These are phyloP conservation scores for Anarrhichthys ocellatus DNA, from an alignment of 2,113 vertebrate genomes.

Conservation along the genomic window DNA sequence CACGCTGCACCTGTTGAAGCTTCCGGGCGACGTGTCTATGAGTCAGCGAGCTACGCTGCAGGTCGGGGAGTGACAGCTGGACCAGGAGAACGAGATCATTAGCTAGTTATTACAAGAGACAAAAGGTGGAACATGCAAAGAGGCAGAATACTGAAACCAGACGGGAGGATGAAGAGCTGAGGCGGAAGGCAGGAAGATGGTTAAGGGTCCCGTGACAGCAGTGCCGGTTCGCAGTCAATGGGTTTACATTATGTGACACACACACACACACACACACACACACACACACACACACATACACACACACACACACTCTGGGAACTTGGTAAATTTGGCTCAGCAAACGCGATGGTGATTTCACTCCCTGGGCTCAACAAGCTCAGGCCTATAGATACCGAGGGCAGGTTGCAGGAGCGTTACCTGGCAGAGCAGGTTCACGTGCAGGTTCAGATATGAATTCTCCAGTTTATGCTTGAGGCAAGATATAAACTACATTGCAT, in stretches of 20 bases:
- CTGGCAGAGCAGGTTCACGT: slow-evolving; percentile 50
- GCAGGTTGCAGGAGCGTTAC: slow-evolving; percentile 37
- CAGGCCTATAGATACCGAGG: slow-evolving; percentile 11
- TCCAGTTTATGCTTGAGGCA: neutral
- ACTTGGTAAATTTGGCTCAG: slow-evolving; percentile 46
- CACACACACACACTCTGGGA: slow-evolving; percentile 14
- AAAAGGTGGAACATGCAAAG: slow-evolving; percentile 45
- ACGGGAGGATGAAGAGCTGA: slow-evolving; percentile 30
- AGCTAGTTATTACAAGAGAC: slow-evolving; percentile 36
- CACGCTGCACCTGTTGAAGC: neutral
- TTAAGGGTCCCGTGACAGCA: slow-evolving; percentile 19
- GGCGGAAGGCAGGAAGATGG: slow-evolving; percentile 55
- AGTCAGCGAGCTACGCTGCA: slow-evolving; percentile 29
- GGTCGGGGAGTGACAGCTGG: slow-evolving; percentile 22
- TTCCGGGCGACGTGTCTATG: neutral
- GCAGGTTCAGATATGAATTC: neutral
- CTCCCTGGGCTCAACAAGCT: slow-evolving; percentile 14
- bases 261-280: slow-evolving; percentile 37
- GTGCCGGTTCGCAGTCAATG: neutral
- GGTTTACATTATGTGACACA: slow-evolving; percentile 17
- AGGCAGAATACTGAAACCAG: slow-evolving; percentile 40
- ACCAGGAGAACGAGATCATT: slow-evolving; percentile 61
- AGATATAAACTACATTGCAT: neutral
- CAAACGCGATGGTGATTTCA: slow-evolving; percentile 36
- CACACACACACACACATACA: slow-evolving; percentile 2